Conservation (phyloP, 2,888 invertebrate species). For the Drosophila aldrichi region DNA sequence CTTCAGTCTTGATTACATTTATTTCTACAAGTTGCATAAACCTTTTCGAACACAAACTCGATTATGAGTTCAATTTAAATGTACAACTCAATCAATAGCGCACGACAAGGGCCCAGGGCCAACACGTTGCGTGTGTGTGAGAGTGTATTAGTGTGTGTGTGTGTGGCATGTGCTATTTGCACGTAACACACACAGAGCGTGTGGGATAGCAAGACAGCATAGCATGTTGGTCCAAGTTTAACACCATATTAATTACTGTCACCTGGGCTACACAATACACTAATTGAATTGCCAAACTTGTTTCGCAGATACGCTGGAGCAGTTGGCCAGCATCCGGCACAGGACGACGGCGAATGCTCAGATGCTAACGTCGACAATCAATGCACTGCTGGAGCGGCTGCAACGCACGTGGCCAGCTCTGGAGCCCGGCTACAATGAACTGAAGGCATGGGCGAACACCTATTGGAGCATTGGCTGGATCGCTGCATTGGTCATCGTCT, state of each 20-base stretch:
- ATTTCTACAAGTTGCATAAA: conserved; percentile 6
- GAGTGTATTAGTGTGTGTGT: background rate
- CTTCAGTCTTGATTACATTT: conserved; percentile 7
- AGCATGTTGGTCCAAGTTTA: conserved; percentile 37
- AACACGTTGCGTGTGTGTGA: background rate
- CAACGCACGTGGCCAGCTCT: conserved; percentile 82
- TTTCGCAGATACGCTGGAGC: conserved; percentile 83
- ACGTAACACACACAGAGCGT: conserved; percentile 24
- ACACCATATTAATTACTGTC: conserved; percentile 70
- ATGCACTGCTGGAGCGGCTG: conserved; percentile 80
- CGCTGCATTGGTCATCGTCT: conserved; percentile 81
- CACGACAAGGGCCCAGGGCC: conserved; percentile 10
- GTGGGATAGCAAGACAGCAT: background rate
- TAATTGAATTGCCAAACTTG: conserved; percentile 64
- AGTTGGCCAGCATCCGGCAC: conserved; percentile 84
- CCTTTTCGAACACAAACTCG: conserved; percentile 27
- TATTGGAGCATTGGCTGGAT: conserved; percentile 84
- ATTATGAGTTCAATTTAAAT: conserved; percentile 62
- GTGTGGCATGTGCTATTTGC: conserved; percentile 33
- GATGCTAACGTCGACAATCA: conserved; percentile 83
- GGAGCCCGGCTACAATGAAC: conserved; percentile 79
- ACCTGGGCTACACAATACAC: conserved; percentile 38
- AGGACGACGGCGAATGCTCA: conserved; percentile 84
- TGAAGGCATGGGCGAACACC: conserved; percentile 80
- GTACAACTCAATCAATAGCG: conserved; percentile 68